Percentiles rank a stretch among this genome's conserved stretches.
These are phyloP conservation scores for Ptyas mucosa DNA, from an alignment of 2,113 vertebrate species.

Conservation along the genomic window DNA sequence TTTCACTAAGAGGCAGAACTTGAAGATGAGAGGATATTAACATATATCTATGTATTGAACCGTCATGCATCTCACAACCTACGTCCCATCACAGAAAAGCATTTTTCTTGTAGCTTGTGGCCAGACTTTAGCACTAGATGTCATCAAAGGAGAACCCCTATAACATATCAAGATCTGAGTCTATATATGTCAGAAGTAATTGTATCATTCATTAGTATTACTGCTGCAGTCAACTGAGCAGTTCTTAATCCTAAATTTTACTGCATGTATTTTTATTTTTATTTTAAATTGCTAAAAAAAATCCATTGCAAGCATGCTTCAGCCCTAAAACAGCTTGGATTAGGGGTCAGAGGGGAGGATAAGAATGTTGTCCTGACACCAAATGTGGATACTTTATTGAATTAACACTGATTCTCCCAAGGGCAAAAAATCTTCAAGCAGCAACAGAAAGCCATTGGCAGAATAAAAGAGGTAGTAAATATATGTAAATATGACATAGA, in stretches of 20 bases:
- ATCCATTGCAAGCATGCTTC: not conserved
- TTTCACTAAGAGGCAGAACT: not conserved
- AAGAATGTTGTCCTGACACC: not conserved
- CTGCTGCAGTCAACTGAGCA: not conserved
- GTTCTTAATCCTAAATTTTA: not conserved
- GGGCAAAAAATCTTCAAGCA: conserved; percentile 39
- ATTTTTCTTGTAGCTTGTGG: not conserved
- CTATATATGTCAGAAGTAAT: not conserved
- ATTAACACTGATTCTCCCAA: conserved; percentile 47
- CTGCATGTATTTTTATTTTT: not conserved
- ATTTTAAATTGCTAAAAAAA: too few relatives aligned
- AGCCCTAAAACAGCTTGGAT: conserved; percentile 11
- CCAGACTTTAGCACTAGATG: not conserved
- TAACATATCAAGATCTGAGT: not conserved
- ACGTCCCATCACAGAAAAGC: not conserved
- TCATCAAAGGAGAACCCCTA: not conserved
- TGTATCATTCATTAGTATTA: not conserved
- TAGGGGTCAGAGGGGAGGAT: not conserved
- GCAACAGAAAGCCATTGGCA: conserved; percentile 28
- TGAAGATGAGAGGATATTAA: not conserved
- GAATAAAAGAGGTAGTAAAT: conserved; percentile 37
- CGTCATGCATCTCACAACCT: not conserved
- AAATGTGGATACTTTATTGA: conserved; percentile 38
- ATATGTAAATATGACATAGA: not conserved
- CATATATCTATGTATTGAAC: not conserved